Percentiles rank a stretch among this genome's conserved stretches.
Conservation (phyloP, 2,113 vertebrate genomes). For the Chaetops frenatus region DNA sequence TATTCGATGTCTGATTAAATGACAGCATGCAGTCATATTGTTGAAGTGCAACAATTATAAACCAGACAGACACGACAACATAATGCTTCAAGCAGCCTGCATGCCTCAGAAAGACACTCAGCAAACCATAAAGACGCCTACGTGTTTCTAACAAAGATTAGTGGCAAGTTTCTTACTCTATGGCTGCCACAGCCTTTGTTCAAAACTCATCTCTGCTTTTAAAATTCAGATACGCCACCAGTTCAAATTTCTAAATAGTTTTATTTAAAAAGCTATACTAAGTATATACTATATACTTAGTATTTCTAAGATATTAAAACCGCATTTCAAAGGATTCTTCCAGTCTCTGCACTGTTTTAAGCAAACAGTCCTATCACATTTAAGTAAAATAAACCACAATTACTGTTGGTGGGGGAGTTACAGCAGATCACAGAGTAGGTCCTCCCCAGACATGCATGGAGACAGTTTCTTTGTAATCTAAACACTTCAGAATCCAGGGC, state of each 20-base stretch:
- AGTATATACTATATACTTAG: background rate
- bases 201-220: background rate
- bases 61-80: conserved; percentile 53
- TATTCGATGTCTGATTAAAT: conserved; percentile 25
- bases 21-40: conserved; percentile 42
- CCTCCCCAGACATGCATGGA: background rate
- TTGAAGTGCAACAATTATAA: conserved; percentile 49
- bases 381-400: background rate
- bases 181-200: background rate
- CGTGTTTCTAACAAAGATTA: conserved; percentile 17
- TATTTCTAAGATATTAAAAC: background rate
- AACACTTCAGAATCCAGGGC: background rate
- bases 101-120: conserved; percentile 22
- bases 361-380: background rate
- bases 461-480: background rate
- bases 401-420: background rate
- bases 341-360: background rate
- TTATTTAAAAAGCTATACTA: background rate
- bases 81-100: conserved; percentile 27
- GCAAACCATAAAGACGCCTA: conserved; percentile 35
- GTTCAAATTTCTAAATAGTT: background rate
- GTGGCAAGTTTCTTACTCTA: background rate
- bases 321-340: background rate
- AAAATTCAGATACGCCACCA: background rate
- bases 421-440: background rate